phyloP scores from a whole-genome alignment of 2,113 vertebrate species.

The Notechis scutatus region DNA sequence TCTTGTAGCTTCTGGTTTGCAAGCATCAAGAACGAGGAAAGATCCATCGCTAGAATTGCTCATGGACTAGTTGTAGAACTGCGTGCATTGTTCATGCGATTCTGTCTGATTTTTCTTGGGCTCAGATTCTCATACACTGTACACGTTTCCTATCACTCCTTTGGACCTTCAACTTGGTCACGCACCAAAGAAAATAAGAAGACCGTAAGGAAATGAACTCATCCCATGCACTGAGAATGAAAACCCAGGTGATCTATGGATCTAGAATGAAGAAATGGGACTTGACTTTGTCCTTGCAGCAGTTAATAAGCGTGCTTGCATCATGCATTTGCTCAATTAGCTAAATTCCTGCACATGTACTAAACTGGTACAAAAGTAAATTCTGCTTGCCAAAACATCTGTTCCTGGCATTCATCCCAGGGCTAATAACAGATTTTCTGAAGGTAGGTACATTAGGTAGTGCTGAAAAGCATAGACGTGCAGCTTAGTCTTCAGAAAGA shows the following conservation, averaged over 20 bases:
- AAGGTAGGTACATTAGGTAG: conserved; percentile 2
- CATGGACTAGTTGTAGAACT: not conserved
- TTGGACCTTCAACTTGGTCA: rapidly evolving
- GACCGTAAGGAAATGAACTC: not conserved
- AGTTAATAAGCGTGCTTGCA: not conserved
- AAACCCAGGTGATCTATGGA: not conserved
- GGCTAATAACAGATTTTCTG: not conserved
- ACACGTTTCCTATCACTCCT: not conserved
- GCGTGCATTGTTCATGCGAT: not conserved
- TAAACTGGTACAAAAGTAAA: not conserved
- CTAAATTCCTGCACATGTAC: not conserved
- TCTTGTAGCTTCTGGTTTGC: not conserved
- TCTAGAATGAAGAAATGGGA: not conserved
- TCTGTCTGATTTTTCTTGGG: not conserved
- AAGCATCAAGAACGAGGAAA: not conserved
- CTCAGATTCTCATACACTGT: not conserved
- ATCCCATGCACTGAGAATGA: not conserved
- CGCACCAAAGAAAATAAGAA: not conserved
- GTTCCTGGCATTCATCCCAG: not conserved
- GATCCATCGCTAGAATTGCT: not conserved
- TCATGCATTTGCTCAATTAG: not conserved
- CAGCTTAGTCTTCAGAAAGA: not conserved
- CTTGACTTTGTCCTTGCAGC: not conserved
- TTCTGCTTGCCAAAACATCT: rapidly evolving
- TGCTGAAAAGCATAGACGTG: not conserved